A percentile compares a stretch with the other conserved stretches of the same genome.
Conservation (phyloP, 2,113 vertebrate species). For the Microcebus lehilahytsara region DNA sequence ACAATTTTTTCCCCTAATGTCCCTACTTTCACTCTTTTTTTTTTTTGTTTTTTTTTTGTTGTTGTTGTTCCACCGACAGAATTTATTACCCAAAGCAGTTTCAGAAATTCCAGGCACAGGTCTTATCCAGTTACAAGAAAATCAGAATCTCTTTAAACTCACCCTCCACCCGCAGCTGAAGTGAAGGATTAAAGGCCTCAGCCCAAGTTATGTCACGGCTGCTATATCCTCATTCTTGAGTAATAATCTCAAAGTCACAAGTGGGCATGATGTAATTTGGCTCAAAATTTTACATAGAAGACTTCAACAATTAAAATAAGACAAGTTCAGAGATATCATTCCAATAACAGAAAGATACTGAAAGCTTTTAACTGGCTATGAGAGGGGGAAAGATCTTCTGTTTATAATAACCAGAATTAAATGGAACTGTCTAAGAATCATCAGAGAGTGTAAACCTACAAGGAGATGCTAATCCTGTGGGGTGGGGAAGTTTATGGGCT, state of each 20-base stretch:
- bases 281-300: background rate
- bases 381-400: background rate
- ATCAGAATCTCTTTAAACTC: background rate
- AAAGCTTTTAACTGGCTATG: background rate
- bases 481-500: background rate
- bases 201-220: background rate
- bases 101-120: background rate
- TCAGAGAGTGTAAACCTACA: background rate
- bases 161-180: background rate
- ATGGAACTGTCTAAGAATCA: background rate
- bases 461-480: background rate
- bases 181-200: background rate
- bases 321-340: background rate
- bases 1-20: too few relatives aligned
- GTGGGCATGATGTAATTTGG: background rate
- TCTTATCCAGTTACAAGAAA: background rate
- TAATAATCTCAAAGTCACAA: too few relatives aligned
- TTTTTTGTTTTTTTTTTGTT: too few relatives aligned
- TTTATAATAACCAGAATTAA: background rate
- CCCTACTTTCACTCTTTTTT: too few relatives aligned
- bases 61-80: background rate
- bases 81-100: slow-evolving; percentile 34
- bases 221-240: background rate
- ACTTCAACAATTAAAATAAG: background rate
- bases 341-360: background rate